Conservation (phyloP, 2,113 vertebrate genomes). For the Sinocyclocheilus anshuiensis region DNA sequence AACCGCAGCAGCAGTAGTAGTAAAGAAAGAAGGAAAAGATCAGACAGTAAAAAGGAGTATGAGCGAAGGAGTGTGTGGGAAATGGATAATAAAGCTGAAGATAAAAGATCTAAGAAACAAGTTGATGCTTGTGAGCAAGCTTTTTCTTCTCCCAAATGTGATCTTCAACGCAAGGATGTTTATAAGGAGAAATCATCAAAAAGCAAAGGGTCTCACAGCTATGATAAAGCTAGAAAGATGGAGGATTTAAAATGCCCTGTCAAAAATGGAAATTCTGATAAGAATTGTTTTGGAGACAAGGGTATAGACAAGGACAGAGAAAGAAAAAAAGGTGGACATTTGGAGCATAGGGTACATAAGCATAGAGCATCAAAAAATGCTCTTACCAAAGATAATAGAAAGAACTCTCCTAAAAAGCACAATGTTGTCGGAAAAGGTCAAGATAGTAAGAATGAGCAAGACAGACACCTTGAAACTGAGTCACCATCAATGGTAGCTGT, state of each 20-base stretch:
- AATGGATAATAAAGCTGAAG: conserved; percentile 55
- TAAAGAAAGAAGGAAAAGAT: conserved; percentile 46
- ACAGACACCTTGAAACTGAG: not conserved
- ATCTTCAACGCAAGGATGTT: conserved; percentile 2
- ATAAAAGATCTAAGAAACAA: conserved; percentile 56
- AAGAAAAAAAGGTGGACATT: conserved; percentile 57
- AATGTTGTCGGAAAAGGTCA: conserved; percentile 11
- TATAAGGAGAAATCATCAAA: conserved; percentile 30
- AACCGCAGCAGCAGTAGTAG: not conserved
- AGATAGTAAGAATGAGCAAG: not conserved
- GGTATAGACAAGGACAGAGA: conserved; percentile 55
- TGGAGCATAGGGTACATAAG: not conserved
- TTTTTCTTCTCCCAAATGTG: not conserved
- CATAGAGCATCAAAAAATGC: conserved; percentile 32
- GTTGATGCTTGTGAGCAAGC: not conserved
- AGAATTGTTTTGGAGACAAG: conserved; percentile 3
- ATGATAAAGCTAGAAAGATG: conserved; percentile 75
- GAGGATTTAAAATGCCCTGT: conserved; percentile 55
- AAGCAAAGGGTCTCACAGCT: conserved; percentile 66
- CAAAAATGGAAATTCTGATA: conserved; percentile 25
- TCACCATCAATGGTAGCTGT: not conserved
- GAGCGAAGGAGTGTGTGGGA: conserved; percentile 66
- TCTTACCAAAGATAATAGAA: not conserved
- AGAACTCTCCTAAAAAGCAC: not conserved
- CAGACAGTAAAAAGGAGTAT: conserved; percentile 63